Conservation (phyloP, 2,888 invertebrate genomes). For the Nycteola revayana region DNA sequence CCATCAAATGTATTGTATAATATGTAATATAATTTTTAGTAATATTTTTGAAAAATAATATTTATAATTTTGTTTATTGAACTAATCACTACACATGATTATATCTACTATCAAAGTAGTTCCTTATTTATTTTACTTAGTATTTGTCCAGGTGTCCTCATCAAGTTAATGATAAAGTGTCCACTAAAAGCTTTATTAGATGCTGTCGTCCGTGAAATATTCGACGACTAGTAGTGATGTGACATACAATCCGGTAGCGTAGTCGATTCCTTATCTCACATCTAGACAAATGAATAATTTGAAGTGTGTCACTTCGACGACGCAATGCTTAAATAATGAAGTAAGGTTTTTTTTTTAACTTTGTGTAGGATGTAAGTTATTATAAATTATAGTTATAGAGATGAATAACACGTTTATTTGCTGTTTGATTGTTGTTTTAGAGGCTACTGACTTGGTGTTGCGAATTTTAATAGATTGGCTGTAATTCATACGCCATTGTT, state of each 20-base stretch:
- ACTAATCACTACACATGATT: too few relatives aligned
- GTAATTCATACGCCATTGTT: too few relatives aligned
- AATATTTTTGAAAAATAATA: too few relatives aligned
- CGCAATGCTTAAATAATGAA: constrained; percentile 32
- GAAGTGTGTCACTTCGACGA: constrained; percentile 35
- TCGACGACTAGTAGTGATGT: constrained; percentile 36
- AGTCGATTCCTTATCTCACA: constrained; percentile 40
- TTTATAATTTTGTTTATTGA: too few relatives aligned
- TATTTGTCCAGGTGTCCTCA: constrained; percentile 30
- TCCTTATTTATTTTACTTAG: constrained; percentile 8
- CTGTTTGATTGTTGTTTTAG: not conserved
- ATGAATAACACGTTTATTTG: too few relatives aligned
- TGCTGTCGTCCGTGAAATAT: constrained; percentile 35
- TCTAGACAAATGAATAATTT: constrained; percentile 47
- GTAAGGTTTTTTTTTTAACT: too few relatives aligned
- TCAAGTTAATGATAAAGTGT: constrained; percentile 32
- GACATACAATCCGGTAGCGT: constrained; percentile 45
- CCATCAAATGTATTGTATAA: too few relatives aligned
- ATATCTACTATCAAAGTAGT: too few relatives aligned
- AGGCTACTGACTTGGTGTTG: not conserved
- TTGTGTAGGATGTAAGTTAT: constrained; percentile 30
- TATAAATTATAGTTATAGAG: constrained; percentile 9
- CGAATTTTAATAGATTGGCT: not conserved
- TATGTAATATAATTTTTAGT: too few relatives aligned
- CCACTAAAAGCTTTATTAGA: constrained; percentile 46